Base-by-base conservation (phyloP, 2,797 vertebrate genomes). In the Crenichthys baileyi region DNA sequence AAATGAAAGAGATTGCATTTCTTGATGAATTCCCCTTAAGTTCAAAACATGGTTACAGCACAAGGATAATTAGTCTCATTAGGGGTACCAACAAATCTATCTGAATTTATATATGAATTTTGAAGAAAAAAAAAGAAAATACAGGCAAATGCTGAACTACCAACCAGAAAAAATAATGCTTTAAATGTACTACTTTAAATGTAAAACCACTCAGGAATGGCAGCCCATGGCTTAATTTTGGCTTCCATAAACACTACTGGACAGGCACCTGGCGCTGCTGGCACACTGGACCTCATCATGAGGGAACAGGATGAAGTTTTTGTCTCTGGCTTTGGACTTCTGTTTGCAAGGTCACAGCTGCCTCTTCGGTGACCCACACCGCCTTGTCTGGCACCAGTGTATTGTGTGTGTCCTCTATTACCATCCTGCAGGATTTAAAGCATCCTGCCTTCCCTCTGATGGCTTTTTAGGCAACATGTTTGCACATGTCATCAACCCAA, bases 321-420 rank as follows among this genome's bases (percentile, higher is more conserved):
- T 93, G 89, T 92, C 87, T 81, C 74, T 74, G 77, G 79, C 80
- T 88, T 86, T 46, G 81, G 86, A 85, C 91, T 94, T 91, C 87
- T 94, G 93, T 92, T 92, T 91, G 84, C 93, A 93, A 94, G 93
- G 93, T 95, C 94, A 95, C 92, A 95, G 92, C 93, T 95, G 95
- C 91, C 90, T 92, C 85, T 77, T 61, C 76, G 90, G 91, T 90
- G 89, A 84, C 89, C 87, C 88, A 87, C 87, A 88, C 84, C 72
- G 87, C 83, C 90, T 81, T 15, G 86, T 87, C 89, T 94, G 93
- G 93, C 92, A 91, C 87, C 24, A 81, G 46, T 76, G 51, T 79
- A 79, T 58, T n/a, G 79, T 29, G 70, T 51, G 75, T 79, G 80
- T 90, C 83, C 79, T 91, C 86, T 83, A 51, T 72, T 84, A 88